These are phyloP conservation scores for Hypsibius dujardini DNA, from an alignment of 1,140 invertebrate species.

Conservation along the genomic window DNA sequence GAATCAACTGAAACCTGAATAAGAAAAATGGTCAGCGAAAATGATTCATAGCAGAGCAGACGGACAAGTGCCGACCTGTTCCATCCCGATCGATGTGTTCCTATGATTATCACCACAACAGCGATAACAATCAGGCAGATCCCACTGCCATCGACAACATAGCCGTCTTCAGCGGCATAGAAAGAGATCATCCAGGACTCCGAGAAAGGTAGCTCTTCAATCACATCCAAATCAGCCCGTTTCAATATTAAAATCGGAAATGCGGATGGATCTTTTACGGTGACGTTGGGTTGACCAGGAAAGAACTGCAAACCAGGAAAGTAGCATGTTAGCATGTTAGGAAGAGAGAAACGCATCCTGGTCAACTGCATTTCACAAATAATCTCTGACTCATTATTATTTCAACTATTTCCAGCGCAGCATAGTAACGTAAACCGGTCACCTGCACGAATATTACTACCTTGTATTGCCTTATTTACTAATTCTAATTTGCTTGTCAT, in stretches of 20 bases:
- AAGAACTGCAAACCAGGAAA: constrained; percentile 8
- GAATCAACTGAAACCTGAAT: neutral
- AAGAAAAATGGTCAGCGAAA: neutral
- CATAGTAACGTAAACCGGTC: neutral
- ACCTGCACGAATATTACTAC: neutral
- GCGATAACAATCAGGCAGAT: constrained; percentile 1
- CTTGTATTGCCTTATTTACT: neutral
- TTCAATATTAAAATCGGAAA: constrained; percentile 6
- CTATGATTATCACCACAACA: neutral
- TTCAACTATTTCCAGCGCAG: neutral
- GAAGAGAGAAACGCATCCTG: neutral
- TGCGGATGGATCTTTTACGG: neutral
- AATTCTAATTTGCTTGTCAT: neutral
- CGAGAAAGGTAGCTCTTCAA: constrained; percentile 1
- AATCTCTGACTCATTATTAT: neutral
- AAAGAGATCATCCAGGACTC: neutral
- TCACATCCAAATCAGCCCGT: neutral
- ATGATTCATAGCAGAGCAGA: neutral
- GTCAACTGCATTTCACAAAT: neutral
- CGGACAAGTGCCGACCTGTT: neutral
- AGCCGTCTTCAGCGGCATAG: neutral
- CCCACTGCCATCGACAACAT: constrained; percentile 9
- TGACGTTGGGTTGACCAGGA: neutral
- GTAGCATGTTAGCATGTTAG: neutral
- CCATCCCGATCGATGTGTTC: neutral